phyloP scores from a whole-genome alignment of 2,888 invertebrate genomes.

The Aleiodes leptofemur region DNA sequence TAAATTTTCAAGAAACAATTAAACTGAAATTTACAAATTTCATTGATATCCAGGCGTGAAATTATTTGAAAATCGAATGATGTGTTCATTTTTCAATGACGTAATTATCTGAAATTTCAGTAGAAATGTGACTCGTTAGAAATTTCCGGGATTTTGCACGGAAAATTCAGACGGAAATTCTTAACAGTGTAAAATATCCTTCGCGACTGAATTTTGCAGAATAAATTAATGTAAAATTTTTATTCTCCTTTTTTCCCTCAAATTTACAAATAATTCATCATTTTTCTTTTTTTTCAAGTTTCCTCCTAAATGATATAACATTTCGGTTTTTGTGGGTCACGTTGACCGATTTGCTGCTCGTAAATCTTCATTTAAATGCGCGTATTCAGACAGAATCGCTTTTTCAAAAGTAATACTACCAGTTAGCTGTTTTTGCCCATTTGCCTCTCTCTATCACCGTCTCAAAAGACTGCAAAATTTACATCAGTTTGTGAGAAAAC shows the following conservation, averaged over 20 bases:
- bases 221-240: not conserved
- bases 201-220: not conserved
- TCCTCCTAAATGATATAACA: not conserved
- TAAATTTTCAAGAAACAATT: too few relatives aligned
- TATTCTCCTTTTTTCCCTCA: not conserved
- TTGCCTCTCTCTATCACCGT: slow-evolving; percentile 7
- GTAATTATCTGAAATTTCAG: too few relatives aligned
- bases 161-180: too few relatives aligned
- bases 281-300: not conserved
- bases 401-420: slow-evolving; percentile 13
- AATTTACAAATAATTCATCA: not conserved
- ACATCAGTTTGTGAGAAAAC: not conserved
- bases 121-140: too few relatives aligned
- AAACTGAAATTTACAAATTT: too few relatives aligned
- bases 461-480: not conserved
- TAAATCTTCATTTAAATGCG: slow-evolving; percentile 17
- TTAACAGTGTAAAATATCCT: slow-evolving; percentile 30
- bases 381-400: slow-evolving; percentile 6
- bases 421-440: too few relatives aligned
- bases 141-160: too few relatives aligned
- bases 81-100: too few relatives aligned
- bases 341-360: slow-evolving; percentile 14
- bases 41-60: too few relatives aligned
- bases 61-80: too few relatives aligned
- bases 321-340: slow-evolving; percentile 11